phyloP scores from a whole-genome alignment of 2,888 invertebrate genomes.

The Zhengitettix transpicula region DNA sequence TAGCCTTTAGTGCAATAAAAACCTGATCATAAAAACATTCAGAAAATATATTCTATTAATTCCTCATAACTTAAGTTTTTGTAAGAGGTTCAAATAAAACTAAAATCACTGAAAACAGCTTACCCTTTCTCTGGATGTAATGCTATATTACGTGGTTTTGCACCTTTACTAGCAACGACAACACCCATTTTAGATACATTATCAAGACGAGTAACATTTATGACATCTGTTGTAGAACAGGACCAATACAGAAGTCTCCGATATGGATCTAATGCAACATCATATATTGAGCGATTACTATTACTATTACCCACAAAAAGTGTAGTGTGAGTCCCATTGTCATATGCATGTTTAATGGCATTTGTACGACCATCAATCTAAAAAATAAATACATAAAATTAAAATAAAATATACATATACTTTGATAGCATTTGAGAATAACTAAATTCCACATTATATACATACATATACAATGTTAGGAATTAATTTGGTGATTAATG shows the following conservation, averaged over 20 bases:
- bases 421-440: no score
- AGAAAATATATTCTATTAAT: background rate
- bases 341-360: constrained; percentile 50
- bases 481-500: no score
- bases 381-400: background rate
- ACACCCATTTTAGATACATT: constrained; percentile 45
- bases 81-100: background rate
- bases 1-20: background rate
- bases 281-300: constrained; percentile 42
- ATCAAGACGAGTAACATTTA: constrained; percentile 71
- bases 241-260: constrained; percentile 81
- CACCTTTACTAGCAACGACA: constrained; percentile 54
- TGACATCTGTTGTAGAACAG: constrained; percentile 63
- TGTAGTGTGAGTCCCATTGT: constrained; percentile 42
- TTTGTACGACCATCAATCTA: constrained; percentile 52
- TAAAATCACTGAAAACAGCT: constrained; percentile 9
- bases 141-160: constrained; percentile 69
- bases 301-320: constrained; percentile 35
- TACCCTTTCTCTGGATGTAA: constrained; percentile 69
- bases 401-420: background rate
- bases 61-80: background rate
- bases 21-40: background rate
- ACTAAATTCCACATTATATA: no score
- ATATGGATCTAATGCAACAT: constrained; percentile 72
- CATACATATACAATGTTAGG: no score